Evolutionary conservation across 2,113 vertebrate genomes (phyloP).

Genomic region (Lepus timidus): DNA sequence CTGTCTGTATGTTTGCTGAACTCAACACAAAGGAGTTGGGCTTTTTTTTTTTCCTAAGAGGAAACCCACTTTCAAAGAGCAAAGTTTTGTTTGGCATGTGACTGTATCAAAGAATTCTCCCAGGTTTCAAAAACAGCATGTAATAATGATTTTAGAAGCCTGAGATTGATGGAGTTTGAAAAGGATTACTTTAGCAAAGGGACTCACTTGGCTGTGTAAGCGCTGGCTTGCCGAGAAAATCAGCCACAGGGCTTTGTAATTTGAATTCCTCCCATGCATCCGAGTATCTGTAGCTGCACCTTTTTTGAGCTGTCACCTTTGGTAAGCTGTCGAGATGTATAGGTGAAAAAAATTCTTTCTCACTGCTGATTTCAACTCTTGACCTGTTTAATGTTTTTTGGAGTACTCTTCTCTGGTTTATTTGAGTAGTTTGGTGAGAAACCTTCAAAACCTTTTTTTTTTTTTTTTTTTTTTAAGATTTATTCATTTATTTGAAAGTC

Average conservation of each 20-base stretch:
- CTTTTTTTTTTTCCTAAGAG: slow-evolving; percentile 46
- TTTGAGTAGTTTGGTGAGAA: background rate
- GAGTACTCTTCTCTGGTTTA: background rate
- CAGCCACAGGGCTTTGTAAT: slow-evolving; percentile 17
- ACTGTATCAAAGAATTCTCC: background rate
- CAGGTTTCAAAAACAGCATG: slow-evolving; percentile 16
- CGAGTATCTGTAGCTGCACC: background rate
- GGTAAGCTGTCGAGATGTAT: background rate
- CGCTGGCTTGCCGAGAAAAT: slow-evolving; percentile 28
- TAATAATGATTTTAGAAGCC: background rate
- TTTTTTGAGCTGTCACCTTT: background rate
- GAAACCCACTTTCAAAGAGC: slow-evolving; percentile 45
- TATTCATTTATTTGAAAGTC: too few species aligned
- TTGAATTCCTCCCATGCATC: background rate
- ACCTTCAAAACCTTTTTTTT: slow-evolving; percentile 13
- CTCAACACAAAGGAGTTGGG: background rate
- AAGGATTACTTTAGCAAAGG: background rate
- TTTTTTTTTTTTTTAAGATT: background rate
- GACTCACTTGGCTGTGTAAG: background rate
- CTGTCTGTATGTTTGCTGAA: background rate
- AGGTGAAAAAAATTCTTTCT: slow-evolving; percentile 2
- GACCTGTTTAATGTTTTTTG: background rate
- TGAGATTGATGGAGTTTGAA: background rate
- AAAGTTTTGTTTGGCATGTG: slow-evolving; percentile 37
- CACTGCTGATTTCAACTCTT: slow-evolving; percentile 11